A percentile compares a stretch with the other conserved stretches of the same genome.
phyloP scores from a whole-genome alignment of 2,888 invertebrate genomes.

The Acronicta alni region DNA sequence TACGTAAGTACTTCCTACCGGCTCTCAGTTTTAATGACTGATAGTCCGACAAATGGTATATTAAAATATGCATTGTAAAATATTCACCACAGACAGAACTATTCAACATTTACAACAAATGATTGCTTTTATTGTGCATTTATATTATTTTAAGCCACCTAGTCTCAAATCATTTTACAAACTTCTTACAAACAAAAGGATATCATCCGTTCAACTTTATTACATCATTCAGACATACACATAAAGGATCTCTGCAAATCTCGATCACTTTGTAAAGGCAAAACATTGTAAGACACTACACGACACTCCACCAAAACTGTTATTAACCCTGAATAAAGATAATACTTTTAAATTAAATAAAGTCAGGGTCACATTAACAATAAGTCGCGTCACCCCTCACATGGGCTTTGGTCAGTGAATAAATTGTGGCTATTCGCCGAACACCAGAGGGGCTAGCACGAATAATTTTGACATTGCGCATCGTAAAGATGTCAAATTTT shows the following conservation, averaged over 20 bases:
- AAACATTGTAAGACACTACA: conserved; percentile 47
- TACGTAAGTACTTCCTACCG: not conserved
- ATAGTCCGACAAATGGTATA: too few relatives aligned
- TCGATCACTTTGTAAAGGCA: conserved; percentile 38
- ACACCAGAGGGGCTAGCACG: not conserved
- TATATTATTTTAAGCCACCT: conserved; percentile 11
- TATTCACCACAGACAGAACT: not conserved
- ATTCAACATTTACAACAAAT: conserved; percentile 6
- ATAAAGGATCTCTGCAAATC: conserved; percentile 12
- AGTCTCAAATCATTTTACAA: conserved; percentile 3
- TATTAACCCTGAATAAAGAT: conserved; percentile 50
- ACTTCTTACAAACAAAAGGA: conserved; percentile 2
- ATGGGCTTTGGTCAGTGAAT: conserved; percentile 5
- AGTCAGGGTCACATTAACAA: conserved; percentile 26
- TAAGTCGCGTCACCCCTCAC: conserved; percentile 1
- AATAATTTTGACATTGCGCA: not conserved
- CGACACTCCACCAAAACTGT: conserved; percentile 30
- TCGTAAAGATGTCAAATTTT: not conserved
- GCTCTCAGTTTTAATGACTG: conserved; percentile 1
- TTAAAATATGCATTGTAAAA: not conserved
- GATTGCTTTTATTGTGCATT: conserved; percentile 8
- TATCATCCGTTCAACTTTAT: conserved; percentile 8
- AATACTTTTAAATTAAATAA: conserved; percentile 30
- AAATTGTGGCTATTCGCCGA: not conserved
- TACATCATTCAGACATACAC: conserved; percentile 20